Base-by-base conservation (phyloP, 2,888 invertebrate species). In the Cantharis nigra region DNA sequence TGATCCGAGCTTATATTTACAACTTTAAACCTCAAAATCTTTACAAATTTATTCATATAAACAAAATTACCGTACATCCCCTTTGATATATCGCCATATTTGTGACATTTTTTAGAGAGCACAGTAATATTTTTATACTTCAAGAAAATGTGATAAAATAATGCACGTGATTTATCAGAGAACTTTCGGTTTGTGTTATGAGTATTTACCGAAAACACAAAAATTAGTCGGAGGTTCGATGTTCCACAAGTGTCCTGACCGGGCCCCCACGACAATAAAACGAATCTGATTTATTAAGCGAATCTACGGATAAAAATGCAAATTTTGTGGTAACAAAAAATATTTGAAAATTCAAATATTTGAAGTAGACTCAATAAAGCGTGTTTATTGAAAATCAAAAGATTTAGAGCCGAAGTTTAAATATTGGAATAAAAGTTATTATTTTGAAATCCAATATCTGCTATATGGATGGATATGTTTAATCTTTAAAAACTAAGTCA, bases 401-500 rank as follows among this genome's bases (percentile, higher is more conserved):
- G 49, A 49, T 49, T 49, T 49, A 49, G 49, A 49, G 49, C 49
- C 49, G n/a, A 49, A 49, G 49, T 67, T 67, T 67, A 16, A 67
- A 67, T 67, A 67, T 67, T 67, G 26, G 65, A 23, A 67, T n/a
- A 67, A 67, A 20, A 67, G 20, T 67, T 67, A 67, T 67, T 67
- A 67, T 67, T 67, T 67, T 26, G 20, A 26, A 23, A 67, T 67
- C 65, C 65, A 67, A 67, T 67, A 67, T 67, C 65, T 23, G 26
- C 65, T n/a, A 67, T 67, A n/a, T 67, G 23, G 7, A 26, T 23
- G 18, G 23, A 69, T 69, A 73, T 73, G 49, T 73, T 63, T 71
- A 73, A 73, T 73, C 20, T 69, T 69, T 26, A 73, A 73, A 73
- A 73, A 33, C 73, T 69, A 69, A 73, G 20, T 62, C 73, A 69